A percentile compares a stretch with the other conserved stretches of the same genome.
phyloP scores from a whole-genome alignment of 2,888 invertebrate species.

The Crossocerus cetratus region DNA sequence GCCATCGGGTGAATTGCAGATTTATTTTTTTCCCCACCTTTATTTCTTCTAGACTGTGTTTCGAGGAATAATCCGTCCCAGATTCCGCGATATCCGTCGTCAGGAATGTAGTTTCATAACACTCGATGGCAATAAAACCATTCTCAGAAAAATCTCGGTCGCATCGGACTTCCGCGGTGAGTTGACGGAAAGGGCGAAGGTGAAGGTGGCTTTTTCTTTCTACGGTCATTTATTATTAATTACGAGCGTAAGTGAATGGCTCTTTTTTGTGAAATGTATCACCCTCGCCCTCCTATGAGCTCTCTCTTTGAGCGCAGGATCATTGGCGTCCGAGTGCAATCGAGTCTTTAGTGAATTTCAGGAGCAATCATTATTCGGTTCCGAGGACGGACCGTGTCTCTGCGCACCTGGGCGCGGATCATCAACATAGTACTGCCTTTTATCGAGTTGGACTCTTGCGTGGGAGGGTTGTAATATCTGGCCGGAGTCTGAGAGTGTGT shows the following conservation, averaged over 20 bases:
- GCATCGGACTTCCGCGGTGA: too few relatives aligned
- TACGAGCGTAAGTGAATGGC: background rate
- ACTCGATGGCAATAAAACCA: too few relatives aligned
- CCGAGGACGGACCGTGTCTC: conserved; percentile 40
- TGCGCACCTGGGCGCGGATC: conserved; percentile 60
- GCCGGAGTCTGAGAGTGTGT: background rate
- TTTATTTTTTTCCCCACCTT: too few relatives aligned
- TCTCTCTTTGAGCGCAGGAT: background rate
- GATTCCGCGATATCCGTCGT: too few relatives aligned
- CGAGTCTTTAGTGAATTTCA: conserved; percentile 39
- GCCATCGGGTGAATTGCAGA: too few relatives aligned
- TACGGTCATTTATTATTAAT: conserved; percentile 44
- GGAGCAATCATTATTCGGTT: background rate
- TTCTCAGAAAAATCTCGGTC: too few relatives aligned
- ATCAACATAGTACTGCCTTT: conserved; percentile 52
- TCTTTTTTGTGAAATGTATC: background rate
- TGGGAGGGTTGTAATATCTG: conserved; percentile 38
- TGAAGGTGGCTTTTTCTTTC: conserved; percentile 23
- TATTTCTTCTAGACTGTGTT: too few relatives aligned
- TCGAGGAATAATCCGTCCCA: too few relatives aligned
- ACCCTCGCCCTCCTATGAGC: background rate
- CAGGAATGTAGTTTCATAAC: too few relatives aligned
- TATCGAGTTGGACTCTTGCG: conserved; percentile 39
- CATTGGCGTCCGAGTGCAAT: conserved; percentile 53
- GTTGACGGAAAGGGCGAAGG: too few relatives aligned